These are phyloP conservation scores for Marisa cornuarietis DNA, from an alignment of 1,140 invertebrate species.

Conservation along the genomic window DNA sequence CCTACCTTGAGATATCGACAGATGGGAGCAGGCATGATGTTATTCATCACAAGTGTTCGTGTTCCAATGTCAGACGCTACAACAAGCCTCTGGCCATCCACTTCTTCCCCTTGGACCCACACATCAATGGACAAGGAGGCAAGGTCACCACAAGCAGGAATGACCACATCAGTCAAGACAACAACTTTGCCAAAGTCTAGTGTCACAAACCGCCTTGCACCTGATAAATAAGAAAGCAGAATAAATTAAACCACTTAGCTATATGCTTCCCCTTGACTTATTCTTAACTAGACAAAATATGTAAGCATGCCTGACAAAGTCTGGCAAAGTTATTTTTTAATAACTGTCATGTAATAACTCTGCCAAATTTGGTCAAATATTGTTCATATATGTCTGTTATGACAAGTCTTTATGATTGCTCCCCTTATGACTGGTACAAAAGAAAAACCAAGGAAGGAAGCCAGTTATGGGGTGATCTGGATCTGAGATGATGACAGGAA, in stretches of 20 bases:
- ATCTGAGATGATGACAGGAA: too few relatives aligned
- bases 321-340: too few relatives aligned
- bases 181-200: constrained; percentile 89
- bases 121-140: constrained; percentile 89
- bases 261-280: too few relatives aligned
- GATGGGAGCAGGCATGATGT: constrained; percentile 87
- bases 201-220: constrained; percentile 81
- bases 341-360: too few relatives aligned
- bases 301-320: too few relatives aligned
- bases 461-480: too few relatives aligned
- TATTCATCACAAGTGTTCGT: constrained; percentile 83
- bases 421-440: too few relatives aligned
- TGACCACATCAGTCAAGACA: constrained; percentile 86
- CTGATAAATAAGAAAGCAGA: constrained; percentile 63
- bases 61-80: constrained; percentile 85
- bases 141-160: constrained; percentile 86
- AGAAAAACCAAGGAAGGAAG: too few relatives aligned
- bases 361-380: too few relatives aligned
- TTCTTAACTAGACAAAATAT: too few relatives aligned
- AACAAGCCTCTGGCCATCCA: constrained; percentile 83
- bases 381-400: too few relatives aligned
- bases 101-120: constrained; percentile 83
- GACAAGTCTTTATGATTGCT: too few relatives aligned
- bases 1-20: constrained; percentile 87
- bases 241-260: neutral